Base-by-base conservation (phyloP, 2,113 vertebrate genomes). In the Hymenochirus boettgeri region DNA sequence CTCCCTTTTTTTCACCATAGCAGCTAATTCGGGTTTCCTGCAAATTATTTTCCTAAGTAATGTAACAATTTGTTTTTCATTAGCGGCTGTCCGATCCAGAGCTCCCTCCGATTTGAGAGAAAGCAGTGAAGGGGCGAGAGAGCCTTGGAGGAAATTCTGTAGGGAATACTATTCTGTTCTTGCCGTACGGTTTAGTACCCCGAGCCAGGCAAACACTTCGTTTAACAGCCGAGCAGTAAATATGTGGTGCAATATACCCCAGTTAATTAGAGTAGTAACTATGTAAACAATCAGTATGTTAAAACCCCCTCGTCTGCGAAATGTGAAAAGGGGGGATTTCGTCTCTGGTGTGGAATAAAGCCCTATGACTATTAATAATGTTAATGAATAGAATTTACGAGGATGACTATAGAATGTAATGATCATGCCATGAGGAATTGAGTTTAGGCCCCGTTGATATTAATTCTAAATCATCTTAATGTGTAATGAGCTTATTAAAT, bases 21-120 rank as follows among this genome's bases (percentile, higher is more conserved):
- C 65, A 60, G 65, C 57, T 60, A 69, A 60, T 69, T 69, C 47
- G n/a, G 57, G 57, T 69, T 69, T 69, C 57, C 57, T 69, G 65
- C 57, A 69, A 69, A 69, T 69, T 69, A 69, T 69, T 69, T 69
- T 60, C 31, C 56, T 69, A 69, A 57, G 65, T 69, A 69, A 69
- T 69, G 53, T 69, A 69, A 69, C 65, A 69, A 69, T 69, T 69
- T 69, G 65, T 69, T 69, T 69, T 69, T 69, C 65, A 69, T 69
- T 69, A 69, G 65, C 65, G 22, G 65, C 57, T 60, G 65, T 69
- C 65, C 33, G 17, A 19, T 69, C 48, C 65, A 23, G 47, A 45
- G 31, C 56, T 21, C 57, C 56, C 39, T 60, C 21, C 19, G 57
- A 48, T 52, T 60, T 69, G 56, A 60, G 65, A 53, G 37, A 69